phyloP scores from a whole-genome alignment of 64 coral and sea anemone species.

The Stylophora pistillata region DNA sequence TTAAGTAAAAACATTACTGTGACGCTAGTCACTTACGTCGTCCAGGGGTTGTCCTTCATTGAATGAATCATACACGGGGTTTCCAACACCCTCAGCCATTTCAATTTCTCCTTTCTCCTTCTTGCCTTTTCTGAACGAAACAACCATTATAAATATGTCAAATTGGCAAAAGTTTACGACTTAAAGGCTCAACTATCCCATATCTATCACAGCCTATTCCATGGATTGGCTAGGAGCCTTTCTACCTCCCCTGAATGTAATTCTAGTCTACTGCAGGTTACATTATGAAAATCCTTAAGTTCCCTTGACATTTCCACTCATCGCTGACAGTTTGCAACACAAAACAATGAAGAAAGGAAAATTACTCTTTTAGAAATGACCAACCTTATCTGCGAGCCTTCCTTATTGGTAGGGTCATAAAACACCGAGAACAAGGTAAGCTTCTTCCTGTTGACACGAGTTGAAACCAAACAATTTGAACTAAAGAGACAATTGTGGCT shows the following conservation, averaged over 20 bases:
- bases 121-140: slow-evolving; percentile 12
- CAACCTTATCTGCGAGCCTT: slow-evolving; percentile 76
- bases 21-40: slow-evolving; percentile 60
- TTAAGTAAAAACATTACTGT: too few species aligned
- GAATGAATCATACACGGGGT: slow-evolving; percentile 96
- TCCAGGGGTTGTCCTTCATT: slow-evolving; percentile 90
- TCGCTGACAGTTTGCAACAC: too few species aligned
- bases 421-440: slow-evolving; percentile 94
- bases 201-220: too few species aligned
- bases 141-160: too few species aligned
- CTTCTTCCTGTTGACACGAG: slow-evolving; percentile 72
- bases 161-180: too few species aligned
- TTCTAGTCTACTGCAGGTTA: too few species aligned
- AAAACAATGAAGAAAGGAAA: not conserved
- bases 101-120: slow-evolving; percentile 58
- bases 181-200: too few species aligned
- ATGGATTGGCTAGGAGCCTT: too few species aligned
- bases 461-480: not conserved
- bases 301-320: too few species aligned
- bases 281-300: too few species aligned
- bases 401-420: slow-evolving; percentile 85
- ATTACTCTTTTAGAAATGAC: not conserved
- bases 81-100: slow-evolving; percentile 92
- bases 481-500: not conserved
- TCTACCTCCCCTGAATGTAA: too few species aligned